These are phyloP conservation scores for Chrysogorgia sp. DNA, from an alignment of 92 coral and sea anemone species.

Conservation along the genomic window DNA sequence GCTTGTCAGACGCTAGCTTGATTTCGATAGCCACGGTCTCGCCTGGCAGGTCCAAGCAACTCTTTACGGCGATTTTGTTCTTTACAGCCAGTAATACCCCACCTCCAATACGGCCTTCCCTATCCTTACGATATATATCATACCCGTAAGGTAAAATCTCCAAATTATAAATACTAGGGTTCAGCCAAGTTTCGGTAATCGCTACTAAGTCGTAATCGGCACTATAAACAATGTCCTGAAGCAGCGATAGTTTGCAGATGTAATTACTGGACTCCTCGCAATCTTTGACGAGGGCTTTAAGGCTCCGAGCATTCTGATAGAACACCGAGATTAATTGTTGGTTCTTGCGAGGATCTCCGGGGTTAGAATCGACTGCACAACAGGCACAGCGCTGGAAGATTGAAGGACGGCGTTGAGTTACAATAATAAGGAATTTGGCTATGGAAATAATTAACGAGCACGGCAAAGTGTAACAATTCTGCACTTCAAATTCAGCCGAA, in stretches of 20 bases:
- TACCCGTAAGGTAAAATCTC: conserved; percentile 42
- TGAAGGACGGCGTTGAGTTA: no score
- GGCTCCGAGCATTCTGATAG: conserved; percentile 48
- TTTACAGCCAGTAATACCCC: no score
- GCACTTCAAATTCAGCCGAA: no score
- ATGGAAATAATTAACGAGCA: no score
- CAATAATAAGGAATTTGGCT: no score
- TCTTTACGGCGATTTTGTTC: conserved; percentile 36
- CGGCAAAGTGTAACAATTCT: no score
- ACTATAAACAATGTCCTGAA: no score
- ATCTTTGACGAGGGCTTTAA: conserved; percentile 34
- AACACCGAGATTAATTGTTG: conserved; percentile 23
- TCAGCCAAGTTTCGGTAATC: no score
- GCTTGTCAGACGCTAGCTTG: conserved; percentile 41
- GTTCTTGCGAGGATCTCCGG: conserved; percentile 25
- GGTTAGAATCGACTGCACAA: conserved; percentile 24
- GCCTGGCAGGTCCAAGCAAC: conserved; percentile 32
- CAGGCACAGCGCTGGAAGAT: conserved; percentile 36
- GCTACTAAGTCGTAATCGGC: no score
- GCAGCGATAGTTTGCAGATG: conserved; percentile 25
- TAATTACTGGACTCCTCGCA: conserved; percentile 14
- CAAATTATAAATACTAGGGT: no score
- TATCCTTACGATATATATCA: no score
- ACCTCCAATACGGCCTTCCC: no score
- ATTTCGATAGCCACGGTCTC: conserved; percentile 38